A percentile compares a stretch with the other conserved stretches of the same genome.
Conservation (phyloP, 2,113 vertebrate species). For the Peromyscus californicus region DNA sequence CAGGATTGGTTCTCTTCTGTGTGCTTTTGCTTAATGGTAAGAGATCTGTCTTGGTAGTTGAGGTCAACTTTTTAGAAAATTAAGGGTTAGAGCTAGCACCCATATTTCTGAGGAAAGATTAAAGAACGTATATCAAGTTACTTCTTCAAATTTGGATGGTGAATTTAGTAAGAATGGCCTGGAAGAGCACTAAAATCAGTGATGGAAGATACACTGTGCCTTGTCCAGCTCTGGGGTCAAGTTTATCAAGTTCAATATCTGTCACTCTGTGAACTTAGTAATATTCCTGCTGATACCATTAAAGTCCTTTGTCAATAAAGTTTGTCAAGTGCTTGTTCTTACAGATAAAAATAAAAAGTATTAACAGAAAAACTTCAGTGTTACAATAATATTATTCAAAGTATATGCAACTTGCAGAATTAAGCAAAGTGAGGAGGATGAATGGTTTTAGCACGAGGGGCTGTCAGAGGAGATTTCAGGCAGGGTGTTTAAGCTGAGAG, state of each 20-base stretch:
- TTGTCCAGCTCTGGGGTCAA: neutral
- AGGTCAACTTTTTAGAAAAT: constrained; percentile 4
- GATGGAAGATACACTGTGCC: neutral
- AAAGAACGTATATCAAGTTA: neutral
- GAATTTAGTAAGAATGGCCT: constrained; percentile 21
- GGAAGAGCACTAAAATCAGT: neutral
- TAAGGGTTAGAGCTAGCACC: neutral
- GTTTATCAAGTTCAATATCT: neutral
- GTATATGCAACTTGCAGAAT: neutral
- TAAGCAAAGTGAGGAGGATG: neutral
- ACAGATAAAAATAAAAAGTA: neutral
- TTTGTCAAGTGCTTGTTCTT: neutral
- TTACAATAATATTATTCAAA: constrained; percentile 16
- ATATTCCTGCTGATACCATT: neutral
- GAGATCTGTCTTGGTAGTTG: neutral
- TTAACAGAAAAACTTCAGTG: neutral
- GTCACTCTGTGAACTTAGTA: neutral
- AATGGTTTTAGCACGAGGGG: neutral
- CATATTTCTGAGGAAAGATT: neutral
- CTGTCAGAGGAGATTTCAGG: neutral
- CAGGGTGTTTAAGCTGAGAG: neutral
- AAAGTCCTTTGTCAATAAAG: neutral
- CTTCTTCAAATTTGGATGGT: neutral
- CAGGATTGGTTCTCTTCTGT: neutral
- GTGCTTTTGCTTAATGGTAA: constrained; percentile 2